phyloP scores from a whole-genome alignment of 2,797 vertebrate genomes.

The Holocentrus rufus region DNA sequence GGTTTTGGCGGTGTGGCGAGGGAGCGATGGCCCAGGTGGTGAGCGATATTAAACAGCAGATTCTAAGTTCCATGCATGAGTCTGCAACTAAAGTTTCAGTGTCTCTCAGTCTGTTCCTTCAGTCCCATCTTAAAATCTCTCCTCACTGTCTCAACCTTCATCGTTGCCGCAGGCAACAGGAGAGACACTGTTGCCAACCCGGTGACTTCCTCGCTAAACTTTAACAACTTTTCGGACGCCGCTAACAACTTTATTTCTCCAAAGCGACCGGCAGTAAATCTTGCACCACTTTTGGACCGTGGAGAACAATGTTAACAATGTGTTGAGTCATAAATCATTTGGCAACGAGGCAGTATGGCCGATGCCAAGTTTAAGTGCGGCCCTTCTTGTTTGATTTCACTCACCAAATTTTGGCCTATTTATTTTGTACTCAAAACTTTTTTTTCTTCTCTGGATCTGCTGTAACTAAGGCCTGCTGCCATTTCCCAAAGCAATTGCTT shows the following conservation, averaged over 20 bases:
- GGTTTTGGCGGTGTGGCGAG: slow-evolving; percentile 5
- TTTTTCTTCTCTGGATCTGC: slow-evolving; percentile 6
- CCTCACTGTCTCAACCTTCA: too few species aligned
- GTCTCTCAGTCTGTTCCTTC: not conserved
- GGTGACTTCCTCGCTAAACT: too few species aligned
- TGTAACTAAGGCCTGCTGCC: slow-evolving; percentile 13
- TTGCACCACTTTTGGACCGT: too few species aligned
- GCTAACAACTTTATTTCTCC: too few species aligned
- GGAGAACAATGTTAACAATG: too few species aligned
- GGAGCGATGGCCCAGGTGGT: not conserved
- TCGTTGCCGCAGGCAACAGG: too few species aligned
- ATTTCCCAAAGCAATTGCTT: slow-evolving; percentile 24
- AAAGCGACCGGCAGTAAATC: too few species aligned
- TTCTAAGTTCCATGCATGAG: not conserved
- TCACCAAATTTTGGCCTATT: not conserved
- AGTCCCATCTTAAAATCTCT: too few species aligned
- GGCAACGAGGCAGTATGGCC: too few species aligned
- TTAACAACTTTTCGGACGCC: too few species aligned
- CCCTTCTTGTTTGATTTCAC: slow-evolving; percentile 9
- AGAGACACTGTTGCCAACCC: too few species aligned
- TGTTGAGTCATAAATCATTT: too few species aligned
- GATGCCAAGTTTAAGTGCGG: not conserved
- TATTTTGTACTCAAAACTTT: slow-evolving; percentile 21
- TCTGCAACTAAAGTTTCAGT: slow-evolving; percentile 7
- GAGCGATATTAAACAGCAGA: slow-evolving; percentile 4